A percentile compares a stretch with the other conserved stretches of the same genome.
Conservation (phyloP, 2,113 vertebrate genomes). For the Pachyramphus minor region DNA sequence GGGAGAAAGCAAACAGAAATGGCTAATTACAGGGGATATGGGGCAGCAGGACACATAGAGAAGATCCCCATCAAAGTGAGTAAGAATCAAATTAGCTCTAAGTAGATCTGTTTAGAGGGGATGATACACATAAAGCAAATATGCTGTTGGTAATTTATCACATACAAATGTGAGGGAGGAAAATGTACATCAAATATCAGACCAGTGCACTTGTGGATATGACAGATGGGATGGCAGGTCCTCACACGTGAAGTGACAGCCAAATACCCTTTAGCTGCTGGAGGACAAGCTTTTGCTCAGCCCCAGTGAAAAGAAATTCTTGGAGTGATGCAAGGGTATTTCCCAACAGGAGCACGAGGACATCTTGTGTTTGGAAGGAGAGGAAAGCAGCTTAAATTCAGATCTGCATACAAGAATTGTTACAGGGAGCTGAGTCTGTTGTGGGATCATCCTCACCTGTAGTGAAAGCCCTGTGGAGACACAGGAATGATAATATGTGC, state of each 20-base stretch:
- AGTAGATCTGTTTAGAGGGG: not conserved
- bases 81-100: slow-evolving; percentile 18
- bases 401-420: not conserved
- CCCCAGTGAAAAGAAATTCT: not conserved
- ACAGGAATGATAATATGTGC: not conserved
- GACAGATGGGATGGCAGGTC: not conserved
- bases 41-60: not conserved
- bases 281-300: not conserved
- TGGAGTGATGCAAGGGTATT: not conserved
- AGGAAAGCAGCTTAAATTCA: not conserved
- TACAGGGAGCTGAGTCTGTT: not conserved
- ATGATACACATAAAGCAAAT: not conserved
- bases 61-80: not conserved
- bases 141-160: not conserved
- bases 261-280: not conserved
- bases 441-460: not conserved
- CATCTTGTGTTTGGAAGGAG: not conserved
- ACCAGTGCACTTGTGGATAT: not conserved
- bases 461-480: not conserved
- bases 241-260: not conserved
- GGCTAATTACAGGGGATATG: not conserved
- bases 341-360: not conserved
- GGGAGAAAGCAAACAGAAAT: not conserved
- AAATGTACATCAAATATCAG: not conserved
- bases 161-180: not conserved